A percentile compares a stretch with the other conserved stretches of the same genome.
Evolutionary conservation across 2,797 vertebrate genomes (phyloP).

Genomic region (Sebastes steindachneri): DNA sequence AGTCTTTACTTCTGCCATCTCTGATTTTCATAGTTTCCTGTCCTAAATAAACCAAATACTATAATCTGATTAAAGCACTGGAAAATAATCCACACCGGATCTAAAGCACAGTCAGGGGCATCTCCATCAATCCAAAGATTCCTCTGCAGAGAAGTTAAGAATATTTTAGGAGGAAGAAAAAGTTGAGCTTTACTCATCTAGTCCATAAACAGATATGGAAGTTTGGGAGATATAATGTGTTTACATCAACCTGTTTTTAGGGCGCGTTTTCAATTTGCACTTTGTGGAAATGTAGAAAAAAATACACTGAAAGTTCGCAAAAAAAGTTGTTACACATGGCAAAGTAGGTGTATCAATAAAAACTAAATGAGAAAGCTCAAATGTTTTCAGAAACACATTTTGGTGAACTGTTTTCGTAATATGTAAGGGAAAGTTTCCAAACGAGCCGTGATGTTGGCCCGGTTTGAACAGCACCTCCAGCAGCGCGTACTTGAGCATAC

Average conservation of each 20-base stretch:
- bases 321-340: no score
- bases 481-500: accelerated
- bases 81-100: neutral
- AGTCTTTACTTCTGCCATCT: neutral
- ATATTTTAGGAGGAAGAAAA: neutral
- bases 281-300: neutral
- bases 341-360: no score
- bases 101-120: neutral
- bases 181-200: neutral
- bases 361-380: no score
- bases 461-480: no score
- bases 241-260: no score
- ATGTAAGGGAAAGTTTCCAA: no score
- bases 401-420: neutral
- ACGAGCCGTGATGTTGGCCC: no score
- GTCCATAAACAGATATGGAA: neutral
- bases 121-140: neutral
- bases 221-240: no score
- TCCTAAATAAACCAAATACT: neutral
- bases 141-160: neutral
- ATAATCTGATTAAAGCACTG: neutral
- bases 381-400: neutral
- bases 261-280: neutral
- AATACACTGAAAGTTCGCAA: neutral
- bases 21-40: neutral